phyloP scores from a whole-genome alignment of 2,113 vertebrate genomes.

The Scopus umbretta region DNA sequence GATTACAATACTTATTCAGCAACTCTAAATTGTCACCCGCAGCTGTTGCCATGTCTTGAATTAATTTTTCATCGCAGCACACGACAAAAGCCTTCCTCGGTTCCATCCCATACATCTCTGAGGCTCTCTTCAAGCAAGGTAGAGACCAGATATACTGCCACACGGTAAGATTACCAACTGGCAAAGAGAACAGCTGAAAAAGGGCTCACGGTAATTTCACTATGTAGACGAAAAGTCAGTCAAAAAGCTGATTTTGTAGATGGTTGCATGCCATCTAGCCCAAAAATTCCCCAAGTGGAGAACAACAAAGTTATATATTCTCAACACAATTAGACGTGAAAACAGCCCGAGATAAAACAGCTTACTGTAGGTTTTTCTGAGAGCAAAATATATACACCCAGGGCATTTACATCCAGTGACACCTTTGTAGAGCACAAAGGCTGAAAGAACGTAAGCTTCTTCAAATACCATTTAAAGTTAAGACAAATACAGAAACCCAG shows the following conservation, averaged over 20 bases:
- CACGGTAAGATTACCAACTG: neutral
- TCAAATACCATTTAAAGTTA: neutral
- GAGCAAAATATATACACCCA: neutral
- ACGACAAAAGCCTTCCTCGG: slow-evolving; percentile 1
- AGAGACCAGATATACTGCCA: neutral
- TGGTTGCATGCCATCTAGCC: neutral
- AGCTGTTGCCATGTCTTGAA: slow-evolving; percentile 55
- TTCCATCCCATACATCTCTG: neutral
- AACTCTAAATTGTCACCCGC: slow-evolving; percentile 16
- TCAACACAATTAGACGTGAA: neutral
- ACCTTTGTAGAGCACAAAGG: neutral
- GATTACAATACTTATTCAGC: slow-evolving; percentile 51
- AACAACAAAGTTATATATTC: neutral
- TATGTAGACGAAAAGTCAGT: neutral
- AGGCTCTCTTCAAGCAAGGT: neutral
- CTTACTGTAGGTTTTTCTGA: neutral
- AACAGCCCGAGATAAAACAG: neutral
- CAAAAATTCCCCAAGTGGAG: neutral
- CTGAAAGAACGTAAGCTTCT: neutral
- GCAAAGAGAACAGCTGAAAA: neutral
- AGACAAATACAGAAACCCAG: neutral
- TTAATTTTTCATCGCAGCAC: slow-evolving; percentile 12
- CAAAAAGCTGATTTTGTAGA: neutral
- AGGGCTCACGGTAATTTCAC: neutral
- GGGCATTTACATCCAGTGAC: neutral